Evolutionary conservation across 2,797 vertebrate species (phyloP).

Genomic region (Rhinatrema bivittatum): DNA sequence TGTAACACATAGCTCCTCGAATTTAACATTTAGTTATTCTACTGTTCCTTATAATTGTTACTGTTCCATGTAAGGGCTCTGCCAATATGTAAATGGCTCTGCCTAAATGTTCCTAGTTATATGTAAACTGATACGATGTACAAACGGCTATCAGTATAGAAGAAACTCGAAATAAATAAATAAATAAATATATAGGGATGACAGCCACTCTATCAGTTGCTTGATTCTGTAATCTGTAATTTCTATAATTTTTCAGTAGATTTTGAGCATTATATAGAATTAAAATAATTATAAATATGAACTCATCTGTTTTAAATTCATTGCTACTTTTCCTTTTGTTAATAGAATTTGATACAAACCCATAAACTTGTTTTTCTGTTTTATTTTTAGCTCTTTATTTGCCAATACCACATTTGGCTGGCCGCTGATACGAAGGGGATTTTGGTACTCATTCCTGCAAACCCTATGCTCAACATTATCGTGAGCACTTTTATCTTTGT

Average conservation of each 20-base stretch:
- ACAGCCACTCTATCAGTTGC: too few species aligned
- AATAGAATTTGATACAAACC: too few species aligned
- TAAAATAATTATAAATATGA: not conserved
- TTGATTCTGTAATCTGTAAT: not conserved
- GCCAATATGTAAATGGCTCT: too few species aligned
- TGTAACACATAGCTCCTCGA: too few species aligned
- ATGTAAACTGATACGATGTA: too few species aligned
- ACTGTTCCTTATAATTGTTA: too few species aligned
- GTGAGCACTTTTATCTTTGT: slow-evolving; percentile 97
- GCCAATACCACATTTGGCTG: slow-evolving; percentile 97
- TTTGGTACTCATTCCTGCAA: slow-evolving; percentile 89
- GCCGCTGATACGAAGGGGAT: slow-evolving; percentile 95
- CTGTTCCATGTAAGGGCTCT: too few species aligned
- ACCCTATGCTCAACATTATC: slow-evolving; percentile 83
- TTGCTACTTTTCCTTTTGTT: not conserved
- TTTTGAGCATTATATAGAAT: not conserved
- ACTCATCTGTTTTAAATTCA: not conserved
- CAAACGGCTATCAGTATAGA: too few species aligned
- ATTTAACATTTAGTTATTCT: too few species aligned
- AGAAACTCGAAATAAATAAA: too few species aligned
- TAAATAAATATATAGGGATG: too few species aligned
- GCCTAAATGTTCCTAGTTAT: too few species aligned
- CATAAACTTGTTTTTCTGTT: not conserved
- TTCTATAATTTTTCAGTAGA: not conserved
- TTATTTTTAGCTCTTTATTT: slow-evolving; percentile 85